Percentiles rank a stretch among this genome's conserved stretches.
Conservation (phyloP, 2,797 vertebrate species). For the Tiaroga cobitis region DNA sequence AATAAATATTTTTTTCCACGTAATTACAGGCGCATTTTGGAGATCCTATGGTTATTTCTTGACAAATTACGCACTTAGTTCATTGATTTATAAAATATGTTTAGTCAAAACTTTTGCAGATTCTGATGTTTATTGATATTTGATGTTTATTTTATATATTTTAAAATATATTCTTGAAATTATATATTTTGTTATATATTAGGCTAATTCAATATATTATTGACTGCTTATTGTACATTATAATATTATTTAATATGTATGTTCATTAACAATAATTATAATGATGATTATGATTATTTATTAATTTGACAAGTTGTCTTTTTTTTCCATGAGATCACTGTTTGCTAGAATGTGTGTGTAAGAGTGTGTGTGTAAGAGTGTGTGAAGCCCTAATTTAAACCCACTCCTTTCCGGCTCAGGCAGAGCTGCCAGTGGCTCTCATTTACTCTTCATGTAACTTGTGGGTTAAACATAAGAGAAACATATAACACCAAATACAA, state of each 20-base stretch:
- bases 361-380: slow-evolving; percentile 41
- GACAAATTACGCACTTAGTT: neutral
- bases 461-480: neutral
- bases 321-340: neutral
- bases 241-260: neutral
- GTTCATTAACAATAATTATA: neutral
- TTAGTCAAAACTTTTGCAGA: neutral
- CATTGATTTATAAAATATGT: neutral
- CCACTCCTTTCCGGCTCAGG: slow-evolving; percentile 50
- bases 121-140: neutral
- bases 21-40: neutral
- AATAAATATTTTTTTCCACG: neutral
- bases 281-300: neutral
- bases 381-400: slow-evolving; percentile 56
- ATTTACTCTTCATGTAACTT: slow-evolving; percentile 32
- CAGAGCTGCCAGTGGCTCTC: slow-evolving; percentile 35
- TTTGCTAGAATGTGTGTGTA: slow-evolving; percentile 18
- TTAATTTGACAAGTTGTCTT: neutral
- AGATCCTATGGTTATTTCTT: neutral
- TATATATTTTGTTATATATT: neutral
- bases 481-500: slow-evolving; percentile 5
- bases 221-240: neutral
- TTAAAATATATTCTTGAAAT: neutral
- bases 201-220: neutral
- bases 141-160: neutral